Evolutionary conservation across 2,113 vertebrate genomes (phyloP), one percentile per base, ranked within the genome.

Genomic region (Otolemur garnettii): DNA sequence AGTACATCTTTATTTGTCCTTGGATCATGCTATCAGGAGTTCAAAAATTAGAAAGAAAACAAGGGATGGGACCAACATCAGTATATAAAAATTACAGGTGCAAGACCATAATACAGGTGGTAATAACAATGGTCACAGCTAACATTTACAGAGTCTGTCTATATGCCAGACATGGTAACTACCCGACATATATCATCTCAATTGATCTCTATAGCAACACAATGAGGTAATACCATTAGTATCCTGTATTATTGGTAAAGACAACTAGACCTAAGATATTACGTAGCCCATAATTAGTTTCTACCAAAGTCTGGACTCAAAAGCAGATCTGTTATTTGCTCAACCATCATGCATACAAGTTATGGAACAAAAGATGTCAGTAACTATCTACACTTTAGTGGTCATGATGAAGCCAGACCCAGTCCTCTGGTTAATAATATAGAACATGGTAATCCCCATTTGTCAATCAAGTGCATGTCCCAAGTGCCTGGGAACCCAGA

Each of bases 251-350:
- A 64, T 19, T 22, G 60, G 13, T 83, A 24, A 91, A 13, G n/a
- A 83, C 38, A 75, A 17, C 4, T 45, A 42, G n/a, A 68, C 30
- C 21, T 83, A 87, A 84, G 59, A 42, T 74, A 87, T 33, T 33
- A 78, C 28, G 7, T 15, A 77, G 2, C 2, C 38, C 13, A 55
- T 71, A 79, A 45, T 79, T 95, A 81, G 5, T 95, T 93, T 92
- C 15, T 42, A 90, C 28, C n/a, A 86, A 92, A 92, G 14, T 24
- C 35, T 72, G 53, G 22, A 45, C 35, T 88, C 33, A 45, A 92
- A 96, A 60, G 7, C 7, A 84, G 50, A 71, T 55, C 12, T 77
- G 59, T 92, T 94, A 28, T 81, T 90, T 84, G 42, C 28, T 83
- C 84, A 90, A 64, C 13, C 15, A 42, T 90, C 64, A 88, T 13